Base-by-base conservation (phyloP, 2,113 vertebrate species). In the Bostrychus sinensis region DNA sequence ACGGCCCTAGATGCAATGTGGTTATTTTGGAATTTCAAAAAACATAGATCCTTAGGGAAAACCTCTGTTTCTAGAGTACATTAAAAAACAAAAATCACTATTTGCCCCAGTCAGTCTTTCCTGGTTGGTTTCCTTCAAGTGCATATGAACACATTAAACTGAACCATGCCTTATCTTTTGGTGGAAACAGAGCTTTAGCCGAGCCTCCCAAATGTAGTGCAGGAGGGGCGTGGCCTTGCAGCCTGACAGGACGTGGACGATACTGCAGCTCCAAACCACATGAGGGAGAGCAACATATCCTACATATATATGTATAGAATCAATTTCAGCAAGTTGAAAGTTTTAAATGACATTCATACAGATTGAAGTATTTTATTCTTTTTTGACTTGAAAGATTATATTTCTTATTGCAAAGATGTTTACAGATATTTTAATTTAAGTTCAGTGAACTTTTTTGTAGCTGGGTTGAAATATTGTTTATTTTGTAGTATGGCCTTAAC, bases 361-460 rank as follows among this genome's bases (percentile, higher is more conserved):
- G 95, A 95, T 96, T 92, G 92, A 97, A 98, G 95, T 96, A 97
- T 98, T 98, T 97, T 96, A 95, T 97, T 96, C 94, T 96, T 95
- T 96, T 98, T 98, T 97, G 94, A 97, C 96, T 98, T 98, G 96
- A 98, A 98, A 96, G 93, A 96, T 95, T 97, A 97, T 98, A 98
- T 98, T 98, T 98, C 95, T 94, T 97, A 97, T 96, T 94, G 93
- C 95, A 95, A 96, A 96, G 94, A 97, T 98, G 96, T 98, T 98
- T 98, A 98, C 96, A 97, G 92, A 95, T 97, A 96, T 97, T 98
- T 98, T 97, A 94, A 97, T 96, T 98, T 98, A 96, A 97, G 95
- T 98, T 98, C 95, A 96, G 94, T 97, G 95, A 97, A 98, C 95
- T 96, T 97, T 95, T 98, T 98, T 86, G 95, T 96, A 97, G 95